Evolutionary conservation across 2,113 vertebrate genomes (phyloP), one percentile per base, ranked within the genome.

Genomic region (Crotophaga sulcirostris): DNA sequence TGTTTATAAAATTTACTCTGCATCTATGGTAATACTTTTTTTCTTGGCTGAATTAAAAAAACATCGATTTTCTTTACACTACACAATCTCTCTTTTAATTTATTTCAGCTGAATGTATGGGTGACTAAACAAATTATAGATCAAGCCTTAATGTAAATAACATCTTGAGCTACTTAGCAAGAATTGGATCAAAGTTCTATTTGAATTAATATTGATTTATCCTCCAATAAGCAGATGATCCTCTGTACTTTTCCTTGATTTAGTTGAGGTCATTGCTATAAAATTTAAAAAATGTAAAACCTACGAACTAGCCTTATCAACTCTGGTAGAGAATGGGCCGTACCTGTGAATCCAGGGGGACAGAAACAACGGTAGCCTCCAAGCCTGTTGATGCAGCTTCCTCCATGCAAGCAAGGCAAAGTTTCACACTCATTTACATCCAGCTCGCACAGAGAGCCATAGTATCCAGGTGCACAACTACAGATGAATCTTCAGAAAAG

Each of bases 321-420:
- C 34, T 63, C 34, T 15, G 47, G 11, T 18, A 55, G n/a, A 49
- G n/a, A 40, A 33, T 10, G 3, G 14, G 36, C 16, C 80, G 68
- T 98, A 99, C 98, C 98, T 99, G 98, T 97, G 96, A 98, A 98
- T 96, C 98, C 98, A 77, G 97, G 96, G 42, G 40, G 86, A 97
- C 98, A 99, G 87, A 97, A 83, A 93, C 98, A 99, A 56, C 7
- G 44, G 81, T 98, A 98, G 84, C 97, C 97, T 79, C 97, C 97
- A n/a, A 97, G 97, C 10, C 89, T 97, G 95, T 98, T 99, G 97
- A 98, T 94, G 94, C 98, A 98, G 92, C 97, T 98, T 94, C 98
- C 98, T 93, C 97, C 97, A 34, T 98, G 97, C 68, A 98, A 96
- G 96, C 99, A 99, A 97, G 98, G 97, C 87, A 96, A 97, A 66